A percentile compares a stretch with the other conserved stretches of the same genome.
Evolutionary conservation across 2,113 vertebrate species (phyloP).

Genomic region (Fukomys damarensis): DNA sequence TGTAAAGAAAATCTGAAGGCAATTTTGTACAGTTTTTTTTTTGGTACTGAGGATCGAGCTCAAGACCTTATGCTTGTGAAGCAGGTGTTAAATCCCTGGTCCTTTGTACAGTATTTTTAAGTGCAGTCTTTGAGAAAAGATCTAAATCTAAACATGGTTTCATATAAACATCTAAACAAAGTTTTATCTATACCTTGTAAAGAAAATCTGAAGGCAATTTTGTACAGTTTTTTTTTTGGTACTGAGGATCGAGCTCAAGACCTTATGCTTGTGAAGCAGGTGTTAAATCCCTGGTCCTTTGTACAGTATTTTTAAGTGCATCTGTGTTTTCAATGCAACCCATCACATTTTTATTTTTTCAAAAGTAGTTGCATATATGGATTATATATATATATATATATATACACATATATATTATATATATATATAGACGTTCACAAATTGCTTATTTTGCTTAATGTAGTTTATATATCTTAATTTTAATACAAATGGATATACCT

Average conservation of each 20-base stretch:
- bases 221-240: not conserved
- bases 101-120: not conserved
- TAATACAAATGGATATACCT: not conserved
- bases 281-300: no score
- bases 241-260: no score
- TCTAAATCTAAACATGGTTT: not conserved
- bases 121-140: not conserved
- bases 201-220: not conserved
- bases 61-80: no score
- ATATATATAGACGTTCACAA: not conserved
- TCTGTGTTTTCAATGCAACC: not conserved
- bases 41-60: no score
- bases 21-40: not conserved
- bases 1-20: not conserved
- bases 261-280: no score
- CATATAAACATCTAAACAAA: not conserved
- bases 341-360: not conserved
- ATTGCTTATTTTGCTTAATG: not conserved
- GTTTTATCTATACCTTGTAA: not conserved
- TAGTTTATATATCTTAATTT: slow-evolving; percentile 2
- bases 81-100: no score
- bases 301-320: not conserved
- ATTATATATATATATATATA: not conserved
- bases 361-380: not conserved
- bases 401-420: no score